These are phyloP conservation scores for Podarcis siculus DNA, from an alignment of 2,797 vertebrate species.

Conservation along the genomic window DNA sequence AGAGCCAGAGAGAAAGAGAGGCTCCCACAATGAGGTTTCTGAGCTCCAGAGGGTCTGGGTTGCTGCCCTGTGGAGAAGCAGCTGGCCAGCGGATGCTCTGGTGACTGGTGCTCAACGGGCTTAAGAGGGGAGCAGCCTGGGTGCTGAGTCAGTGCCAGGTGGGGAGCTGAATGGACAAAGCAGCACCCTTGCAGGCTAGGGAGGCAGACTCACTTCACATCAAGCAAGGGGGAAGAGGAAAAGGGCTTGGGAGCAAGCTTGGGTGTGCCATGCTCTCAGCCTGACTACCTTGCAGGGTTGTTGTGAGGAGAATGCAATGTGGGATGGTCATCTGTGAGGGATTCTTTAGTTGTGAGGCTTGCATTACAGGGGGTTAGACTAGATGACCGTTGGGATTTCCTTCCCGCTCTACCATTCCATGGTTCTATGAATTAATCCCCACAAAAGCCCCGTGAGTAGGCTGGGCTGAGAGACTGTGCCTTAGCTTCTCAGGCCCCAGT, in stretches of 20 bases:
- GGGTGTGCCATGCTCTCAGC: neutral
- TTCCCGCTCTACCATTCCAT: too few species aligned
- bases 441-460: neutral
- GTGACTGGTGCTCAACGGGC: too few species aligned
- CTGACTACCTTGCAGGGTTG: neutral
- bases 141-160: neutral
- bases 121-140: neutral
- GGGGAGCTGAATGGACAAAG: conserved; percentile 14
- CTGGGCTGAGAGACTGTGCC: neutral
- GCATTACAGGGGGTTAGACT: too few species aligned
- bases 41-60: conserved; percentile 70
- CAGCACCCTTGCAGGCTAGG: neutral
- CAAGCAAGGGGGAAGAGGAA: neutral
- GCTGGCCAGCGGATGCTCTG: conserved; percentile 56
- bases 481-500: neutral
- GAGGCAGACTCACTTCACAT: neutral
- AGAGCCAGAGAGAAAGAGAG: conserved; percentile 67
- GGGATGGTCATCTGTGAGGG: too few species aligned
- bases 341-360: too few species aligned
- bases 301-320: too few species aligned
- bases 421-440: neutral
- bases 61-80: conserved; percentile 80
- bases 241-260: neutral
- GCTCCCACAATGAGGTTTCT: conserved; percentile 12
- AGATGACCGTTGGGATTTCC: too few species aligned